Percentiles rank a stretch among this genome's conserved stretches.
Conservation (phyloP, 2,113 vertebrate genomes). For the Eudyptes chrysolophus region DNA sequence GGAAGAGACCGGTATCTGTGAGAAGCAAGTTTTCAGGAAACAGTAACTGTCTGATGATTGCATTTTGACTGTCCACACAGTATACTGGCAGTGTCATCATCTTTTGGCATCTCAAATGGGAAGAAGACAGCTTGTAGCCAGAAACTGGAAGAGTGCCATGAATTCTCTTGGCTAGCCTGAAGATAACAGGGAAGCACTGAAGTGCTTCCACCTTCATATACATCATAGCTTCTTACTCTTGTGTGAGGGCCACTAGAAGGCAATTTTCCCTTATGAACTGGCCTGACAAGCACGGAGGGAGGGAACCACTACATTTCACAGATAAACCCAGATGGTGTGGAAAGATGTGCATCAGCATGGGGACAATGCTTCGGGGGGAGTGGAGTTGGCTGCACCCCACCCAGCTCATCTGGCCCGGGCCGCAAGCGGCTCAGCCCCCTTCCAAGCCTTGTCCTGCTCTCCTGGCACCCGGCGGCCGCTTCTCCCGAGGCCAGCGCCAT, state of each 20-base stretch:
- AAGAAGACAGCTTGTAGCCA: not conserved
- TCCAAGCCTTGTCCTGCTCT: no score
- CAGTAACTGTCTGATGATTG: rapidly evolving
- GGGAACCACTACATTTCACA: no score
- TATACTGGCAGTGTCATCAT: not conserved
- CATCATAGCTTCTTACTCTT: not conserved
- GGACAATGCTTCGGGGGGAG: not conserved
- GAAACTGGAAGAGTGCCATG: no score
- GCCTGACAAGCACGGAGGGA: no score
- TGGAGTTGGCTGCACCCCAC: not conserved
- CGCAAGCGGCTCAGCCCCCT: not conserved
- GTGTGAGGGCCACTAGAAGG: not conserved
- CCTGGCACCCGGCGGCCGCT: no score
- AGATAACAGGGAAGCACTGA: not conserved
- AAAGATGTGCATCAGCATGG: not conserved
- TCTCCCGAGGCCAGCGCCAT: not conserved
- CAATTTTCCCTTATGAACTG: not conserved
- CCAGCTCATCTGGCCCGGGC: no score
- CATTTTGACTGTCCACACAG: not conserved
- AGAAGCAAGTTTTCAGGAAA: not conserved
- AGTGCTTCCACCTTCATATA: not conserved
- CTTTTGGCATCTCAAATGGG: not conserved
- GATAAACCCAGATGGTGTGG: not conserved
- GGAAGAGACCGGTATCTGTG: rapidly evolving
- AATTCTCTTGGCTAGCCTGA: not conserved